Conservation (phyloP, 1,140 invertebrate genomes). For the Lepidurus apus region DNA sequence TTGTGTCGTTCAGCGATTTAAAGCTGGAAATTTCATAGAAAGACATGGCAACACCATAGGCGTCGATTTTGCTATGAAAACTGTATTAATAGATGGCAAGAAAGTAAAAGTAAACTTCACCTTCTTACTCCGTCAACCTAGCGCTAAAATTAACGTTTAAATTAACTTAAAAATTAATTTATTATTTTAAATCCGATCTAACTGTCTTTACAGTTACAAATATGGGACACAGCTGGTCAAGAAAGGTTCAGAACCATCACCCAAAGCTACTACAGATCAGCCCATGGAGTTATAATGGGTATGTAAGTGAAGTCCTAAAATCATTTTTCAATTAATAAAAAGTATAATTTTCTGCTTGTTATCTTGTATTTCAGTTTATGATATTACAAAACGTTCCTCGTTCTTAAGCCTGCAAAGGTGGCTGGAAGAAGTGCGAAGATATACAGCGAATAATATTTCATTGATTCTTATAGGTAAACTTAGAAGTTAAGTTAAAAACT, state of each 20-base stretch:
- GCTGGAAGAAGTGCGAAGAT: conserved; percentile 89
- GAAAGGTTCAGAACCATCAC: conserved; percentile 55
- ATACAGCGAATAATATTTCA: conserved; percentile 83
- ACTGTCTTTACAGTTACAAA: conserved; percentile 58
- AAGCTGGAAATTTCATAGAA: conserved; percentile 87
- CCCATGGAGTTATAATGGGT: conserved; percentile 53
- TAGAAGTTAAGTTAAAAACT: conserved; percentile 5
- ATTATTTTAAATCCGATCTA: no score
- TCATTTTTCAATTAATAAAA: conserved; percentile 23
- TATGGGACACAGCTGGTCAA: conserved; percentile 59
- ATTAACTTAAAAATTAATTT: neutral
- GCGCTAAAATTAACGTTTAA: conserved; percentile 11
- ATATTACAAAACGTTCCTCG: conserved; percentile 84
- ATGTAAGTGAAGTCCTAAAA: conserved; percentile 32
- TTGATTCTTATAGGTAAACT: conserved; percentile 76
- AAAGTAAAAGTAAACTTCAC: conserved; percentile 73
- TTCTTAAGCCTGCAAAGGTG: conserved; percentile 84
- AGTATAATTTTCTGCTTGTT: neutral
- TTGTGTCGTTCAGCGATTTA: conserved; percentile 84
- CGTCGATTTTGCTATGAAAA: conserved; percentile 97
- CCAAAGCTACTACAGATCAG: conserved; percentile 56
- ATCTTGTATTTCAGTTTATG: conserved; percentile 62
- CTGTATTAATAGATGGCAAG: conserved; percentile 82
- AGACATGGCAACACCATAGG: conserved; percentile 90
- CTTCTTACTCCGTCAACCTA: conserved; percentile 28